Percentiles rank a stretch among this genome's conserved stretches.
Conservation (phyloP, 30 jellyfish, hydroid and myxozoan genomes). For the Haliclystus octoradiatus region DNA sequence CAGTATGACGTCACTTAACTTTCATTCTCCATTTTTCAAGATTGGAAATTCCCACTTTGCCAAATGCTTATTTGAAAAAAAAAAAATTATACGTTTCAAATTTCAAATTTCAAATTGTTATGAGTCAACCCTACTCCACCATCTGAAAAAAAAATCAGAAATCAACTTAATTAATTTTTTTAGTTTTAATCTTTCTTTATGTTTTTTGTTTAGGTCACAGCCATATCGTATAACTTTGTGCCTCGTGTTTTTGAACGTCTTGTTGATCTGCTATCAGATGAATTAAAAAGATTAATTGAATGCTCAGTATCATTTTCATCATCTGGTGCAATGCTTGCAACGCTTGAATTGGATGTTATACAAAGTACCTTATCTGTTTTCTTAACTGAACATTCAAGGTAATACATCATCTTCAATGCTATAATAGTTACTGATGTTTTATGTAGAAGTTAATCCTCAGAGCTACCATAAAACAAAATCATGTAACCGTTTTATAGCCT, state of each 20-base stretch:
- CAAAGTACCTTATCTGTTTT: conserved; percentile 32
- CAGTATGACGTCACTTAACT: too few species aligned
- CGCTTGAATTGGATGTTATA: conserved; percentile 49
- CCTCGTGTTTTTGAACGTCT: conserved; percentile 36
- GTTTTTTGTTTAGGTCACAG: conserved; percentile 35
- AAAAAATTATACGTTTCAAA: too few species aligned
- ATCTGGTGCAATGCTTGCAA: conserved; percentile 70
- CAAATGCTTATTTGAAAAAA: too few species aligned
- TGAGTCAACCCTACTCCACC: too few species aligned
- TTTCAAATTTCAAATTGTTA: too few species aligned
- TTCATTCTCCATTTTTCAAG: too few species aligned
- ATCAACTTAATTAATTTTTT: not conserved
- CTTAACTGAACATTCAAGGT: conserved; percentile 50
- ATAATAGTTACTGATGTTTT: too few species aligned
- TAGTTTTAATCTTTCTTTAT: not conserved
- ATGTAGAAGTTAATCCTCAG: too few species aligned
- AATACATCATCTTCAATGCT: conserved; percentile 1
- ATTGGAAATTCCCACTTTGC: too few species aligned
- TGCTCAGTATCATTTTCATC: conserved; percentile 53
- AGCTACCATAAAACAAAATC: too few species aligned
- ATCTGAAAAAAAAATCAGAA: too few species aligned
- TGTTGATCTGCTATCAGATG: conserved; percentile 59
- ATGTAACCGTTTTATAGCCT: too few species aligned
- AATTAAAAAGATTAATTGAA: conserved; percentile 50
- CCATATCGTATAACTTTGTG: conserved; percentile 53